Conservation (phyloP, 1,140 invertebrate genomes). For the Drosophila ohnishii region DNA sequence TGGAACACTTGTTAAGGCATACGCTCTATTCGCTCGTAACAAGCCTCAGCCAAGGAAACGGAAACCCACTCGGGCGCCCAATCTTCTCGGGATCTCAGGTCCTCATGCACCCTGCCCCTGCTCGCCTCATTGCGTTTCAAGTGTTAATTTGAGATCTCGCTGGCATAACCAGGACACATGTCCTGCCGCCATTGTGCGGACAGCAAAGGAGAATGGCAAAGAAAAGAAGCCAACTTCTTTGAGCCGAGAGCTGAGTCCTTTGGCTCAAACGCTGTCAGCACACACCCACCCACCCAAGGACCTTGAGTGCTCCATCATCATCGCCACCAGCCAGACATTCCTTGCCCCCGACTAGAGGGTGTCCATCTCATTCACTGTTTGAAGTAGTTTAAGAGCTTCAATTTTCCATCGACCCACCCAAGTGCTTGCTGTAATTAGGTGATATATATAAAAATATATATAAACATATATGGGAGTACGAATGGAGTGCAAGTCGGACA, state of each 20-base stretch:
- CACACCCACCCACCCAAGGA: background rate
- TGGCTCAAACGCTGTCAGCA: constrained; percentile 42
- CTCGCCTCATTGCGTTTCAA: constrained; percentile 62
- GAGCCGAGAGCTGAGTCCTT: constrained; percentile 42
- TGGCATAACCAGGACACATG: constrained; percentile 46
- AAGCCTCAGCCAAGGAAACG: constrained; percentile 17
- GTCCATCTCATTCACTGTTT: constrained; percentile 37
- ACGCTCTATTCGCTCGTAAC: constrained; percentile 60
- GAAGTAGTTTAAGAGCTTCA: constrained; percentile 55
- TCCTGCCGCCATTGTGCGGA: constrained; percentile 35
- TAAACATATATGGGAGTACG: background rate
- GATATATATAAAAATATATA: constrained; percentile 22
- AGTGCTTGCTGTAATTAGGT: constrained; percentile 43
- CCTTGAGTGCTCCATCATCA: constrained; percentile 27
- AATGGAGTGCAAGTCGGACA: constrained; percentile 5
- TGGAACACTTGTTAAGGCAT: constrained; percentile 58
- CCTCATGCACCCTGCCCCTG: background rate
- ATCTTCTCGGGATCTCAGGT: constrained; percentile 24
- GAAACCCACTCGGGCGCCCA: constrained; percentile 25
- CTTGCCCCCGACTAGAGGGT: constrained; percentile 4
- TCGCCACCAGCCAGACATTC: constrained; percentile 2
- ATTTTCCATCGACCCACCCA: constrained; percentile 20
- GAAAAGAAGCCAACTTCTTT: constrained; percentile 28
- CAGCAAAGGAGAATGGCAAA: constrained; percentile 19
- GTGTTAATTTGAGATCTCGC: constrained; percentile 71